Evolutionary conservation across 2,113 vertebrate genomes (phyloP).

Genomic region (Pelecanus crispus): DNA sequence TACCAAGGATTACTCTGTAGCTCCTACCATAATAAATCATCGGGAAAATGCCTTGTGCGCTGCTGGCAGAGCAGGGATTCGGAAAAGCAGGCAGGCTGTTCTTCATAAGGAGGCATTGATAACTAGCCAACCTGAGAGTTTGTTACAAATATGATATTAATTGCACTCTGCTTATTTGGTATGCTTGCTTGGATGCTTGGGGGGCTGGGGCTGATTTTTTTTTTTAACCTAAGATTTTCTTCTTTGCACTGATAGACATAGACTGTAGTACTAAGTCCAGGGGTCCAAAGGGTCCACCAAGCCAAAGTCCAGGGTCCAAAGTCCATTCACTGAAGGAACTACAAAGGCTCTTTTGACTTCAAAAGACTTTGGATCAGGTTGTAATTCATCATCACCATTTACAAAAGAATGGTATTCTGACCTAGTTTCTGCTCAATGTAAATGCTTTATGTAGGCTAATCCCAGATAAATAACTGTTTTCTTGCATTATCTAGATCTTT

Average conservation of each 20-base stretch:
- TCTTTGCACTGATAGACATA: neutral
- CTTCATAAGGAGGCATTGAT: neutral
- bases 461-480: slow-evolving; percentile 69
- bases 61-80: neutral
- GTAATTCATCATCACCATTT: neutral
- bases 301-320: neutral
- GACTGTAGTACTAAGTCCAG: neutral
- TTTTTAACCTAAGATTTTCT: neutral
- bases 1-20: slow-evolving; percentile 34
- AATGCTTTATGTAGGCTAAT: slow-evolving; percentile 67
- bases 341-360: neutral
- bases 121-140: neutral
- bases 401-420: neutral
- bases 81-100: neutral
- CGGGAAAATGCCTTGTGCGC: neutral
- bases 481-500: slow-evolving; percentile 61
- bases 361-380: neutral
- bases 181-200: neutral
- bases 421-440: slow-evolving; percentile 35
- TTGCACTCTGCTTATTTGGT: neutral
- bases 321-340: neutral
- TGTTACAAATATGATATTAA: neutral
- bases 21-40: slow-evolving; percentile 25
- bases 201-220: neutral
- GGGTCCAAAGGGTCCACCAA: neutral